These are phyloP conservation scores for Doris montereyensis DNA, from an alignment of 2,888 invertebrate genomes.

Conservation along the genomic window DNA sequence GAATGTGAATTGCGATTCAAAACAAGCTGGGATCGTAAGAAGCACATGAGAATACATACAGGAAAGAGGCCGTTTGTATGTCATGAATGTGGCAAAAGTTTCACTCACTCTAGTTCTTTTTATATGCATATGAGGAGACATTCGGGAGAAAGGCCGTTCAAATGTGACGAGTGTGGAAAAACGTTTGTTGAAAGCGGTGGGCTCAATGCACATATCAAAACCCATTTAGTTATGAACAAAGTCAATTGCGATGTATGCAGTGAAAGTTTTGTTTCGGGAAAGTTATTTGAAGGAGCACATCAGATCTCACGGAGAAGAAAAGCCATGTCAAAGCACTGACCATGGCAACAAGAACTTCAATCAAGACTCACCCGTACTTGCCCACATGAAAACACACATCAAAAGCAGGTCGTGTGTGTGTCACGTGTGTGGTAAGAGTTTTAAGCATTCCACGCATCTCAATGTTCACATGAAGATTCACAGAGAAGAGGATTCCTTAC, in stretches of 20 bases:
- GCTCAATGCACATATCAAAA: background rate
- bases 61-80: too few species aligned
- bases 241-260: constrained; percentile 26
- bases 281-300: background rate
- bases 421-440: too few species aligned
- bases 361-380: background rate
- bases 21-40: too few species aligned
- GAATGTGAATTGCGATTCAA: too few species aligned
- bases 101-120: background rate
- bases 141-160: too few species aligned
- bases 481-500: too few species aligned
- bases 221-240: too few species aligned
- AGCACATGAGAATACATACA: too few species aligned
- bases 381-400: background rate
- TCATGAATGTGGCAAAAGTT: constrained; percentile 13
- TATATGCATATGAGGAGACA: background rate
- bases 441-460: too few species aligned
- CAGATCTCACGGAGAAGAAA: background rate
- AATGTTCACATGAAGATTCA: too few species aligned
- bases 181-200: background rate
- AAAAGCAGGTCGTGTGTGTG: too few species aligned
- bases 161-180: too few species aligned
- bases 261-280: background rate
- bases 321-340: background rate
- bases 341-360: background rate